Evolutionary conservation across 2,113 vertebrate species (phyloP), one percentile per base, ranked within the genome.

Genomic region (Eolophus roseicapilla): DNA sequence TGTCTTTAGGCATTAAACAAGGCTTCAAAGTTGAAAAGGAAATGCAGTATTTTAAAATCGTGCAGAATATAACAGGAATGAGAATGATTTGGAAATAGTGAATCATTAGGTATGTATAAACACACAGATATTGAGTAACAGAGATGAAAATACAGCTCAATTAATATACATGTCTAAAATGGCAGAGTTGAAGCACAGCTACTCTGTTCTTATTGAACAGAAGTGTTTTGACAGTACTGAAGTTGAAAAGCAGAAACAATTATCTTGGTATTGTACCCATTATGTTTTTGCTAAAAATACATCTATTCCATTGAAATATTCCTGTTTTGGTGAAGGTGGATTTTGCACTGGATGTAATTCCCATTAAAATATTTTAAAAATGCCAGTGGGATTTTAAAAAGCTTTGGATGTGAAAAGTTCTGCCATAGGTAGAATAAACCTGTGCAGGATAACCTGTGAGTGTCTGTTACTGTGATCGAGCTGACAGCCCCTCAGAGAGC

Each of bases 71-170:
- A 21, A 35, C 57, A 39, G 39, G 62, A 65, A 27, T 44, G 35
- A 74, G 79, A 82, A 29, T 35, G 64, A 71, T 75, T 75, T 27
- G 10, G 52, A 84, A 73, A 63, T 29, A 65, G 64, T 64, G n/a
- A 78, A 60, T 75, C 8, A 24, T 21, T 65, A 24, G 0, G 0
- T 49, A 17, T 75, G 27, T 77, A 43, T 86, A 53, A 95, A 81
- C 69, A 86, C 49, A 78, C 67, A 49, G 17, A 24, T 79, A 43
- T 16, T 43, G 62, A 84, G 20, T 89, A 91, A 86, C 86, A 91
- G 59, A 82, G 90, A 92, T 53, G 90, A 68, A 83, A 94, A 46
- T 71, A 43, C 39, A 81, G 71, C 82, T 82, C 73, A 78, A 50
- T 90, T 83, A 90, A 93, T 75, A 70, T 20, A 25, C 1, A 3